phyloP scores from a whole-genome alignment of 2,113 vertebrate species.

The Erythrolamprus reginae region DNA sequence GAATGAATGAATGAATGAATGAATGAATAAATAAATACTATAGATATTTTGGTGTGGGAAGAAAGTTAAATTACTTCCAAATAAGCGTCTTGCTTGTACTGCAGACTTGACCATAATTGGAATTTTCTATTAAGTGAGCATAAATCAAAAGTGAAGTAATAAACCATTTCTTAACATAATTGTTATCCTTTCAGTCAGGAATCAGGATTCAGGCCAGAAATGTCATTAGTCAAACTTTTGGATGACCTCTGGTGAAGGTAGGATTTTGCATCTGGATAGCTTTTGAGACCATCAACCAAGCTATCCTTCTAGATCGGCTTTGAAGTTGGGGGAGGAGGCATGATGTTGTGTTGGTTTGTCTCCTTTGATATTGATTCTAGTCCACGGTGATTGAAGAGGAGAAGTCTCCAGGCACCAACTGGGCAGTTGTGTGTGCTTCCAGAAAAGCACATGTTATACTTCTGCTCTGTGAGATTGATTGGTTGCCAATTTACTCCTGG shows the following conservation, averaged over 20 bases:
- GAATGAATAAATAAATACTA: no score
- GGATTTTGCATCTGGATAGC: background rate
- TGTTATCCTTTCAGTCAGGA: background rate
- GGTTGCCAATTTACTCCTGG: no score
- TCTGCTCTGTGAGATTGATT: no score
- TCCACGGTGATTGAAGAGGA: background rate
- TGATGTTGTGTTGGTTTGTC: background rate
- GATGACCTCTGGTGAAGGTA: background rate
- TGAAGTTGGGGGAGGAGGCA: background rate
- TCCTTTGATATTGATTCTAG: background rate
- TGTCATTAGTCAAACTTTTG: background rate
- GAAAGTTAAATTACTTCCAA: background rate
- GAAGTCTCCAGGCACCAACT: background rate
- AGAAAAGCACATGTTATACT: no score
- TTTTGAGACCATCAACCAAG: background rate
- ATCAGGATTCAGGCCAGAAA: background rate
- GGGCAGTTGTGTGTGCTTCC: no score
- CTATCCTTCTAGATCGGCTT: background rate
- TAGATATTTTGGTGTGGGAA: background rate
- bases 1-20: no score
- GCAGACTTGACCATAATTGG: background rate
- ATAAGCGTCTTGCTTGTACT: background rate
- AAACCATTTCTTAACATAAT: background rate
- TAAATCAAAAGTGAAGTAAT: background rate
- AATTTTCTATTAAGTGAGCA: background rate